Conservation (phyloP, 2,113 vertebrate species). For the Henicopernis longicauda region DNA sequence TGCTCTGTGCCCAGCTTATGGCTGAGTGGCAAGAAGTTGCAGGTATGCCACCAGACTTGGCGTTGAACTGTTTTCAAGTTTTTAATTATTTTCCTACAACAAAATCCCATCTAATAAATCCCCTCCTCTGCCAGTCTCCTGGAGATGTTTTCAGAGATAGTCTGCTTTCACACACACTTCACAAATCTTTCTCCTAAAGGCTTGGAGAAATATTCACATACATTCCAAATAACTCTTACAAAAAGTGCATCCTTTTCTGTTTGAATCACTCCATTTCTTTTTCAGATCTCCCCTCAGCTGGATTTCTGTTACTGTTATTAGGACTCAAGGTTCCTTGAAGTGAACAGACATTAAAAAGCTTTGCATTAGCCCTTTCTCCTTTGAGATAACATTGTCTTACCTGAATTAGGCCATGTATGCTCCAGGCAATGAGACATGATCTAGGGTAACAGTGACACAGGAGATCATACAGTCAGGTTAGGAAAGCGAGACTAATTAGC, state of each 20-base stretch:
- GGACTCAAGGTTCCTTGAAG: neutral
- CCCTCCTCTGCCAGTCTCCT: neutral
- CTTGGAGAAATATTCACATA: neutral
- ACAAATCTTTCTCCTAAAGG: neutral
- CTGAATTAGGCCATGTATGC: neutral
- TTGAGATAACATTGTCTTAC: neutral
- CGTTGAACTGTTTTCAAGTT: neutral
- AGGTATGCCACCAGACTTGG: neutral
- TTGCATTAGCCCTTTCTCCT: neutral
- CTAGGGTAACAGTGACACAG: neutral
- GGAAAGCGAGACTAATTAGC: neutral
- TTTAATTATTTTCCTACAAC: neutral
- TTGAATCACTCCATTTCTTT: neutral
- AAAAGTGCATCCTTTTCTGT: neutral
- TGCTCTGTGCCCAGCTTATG: neutral
- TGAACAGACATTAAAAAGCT: neutral
- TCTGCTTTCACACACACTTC: neutral
- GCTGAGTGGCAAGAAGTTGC: neutral
- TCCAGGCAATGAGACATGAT: constrained; percentile 17
- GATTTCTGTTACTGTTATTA: neutral
- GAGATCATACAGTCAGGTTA: neutral
- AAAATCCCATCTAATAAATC: neutral
- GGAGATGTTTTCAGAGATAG: neutral
- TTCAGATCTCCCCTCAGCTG: neutral
- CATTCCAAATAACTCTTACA: neutral